Evolutionary conservation across 1,140 invertebrate genomes (phyloP), one percentile per base, ranked within the genome.

Genomic region (Tetramorium parvispinum): DNA sequence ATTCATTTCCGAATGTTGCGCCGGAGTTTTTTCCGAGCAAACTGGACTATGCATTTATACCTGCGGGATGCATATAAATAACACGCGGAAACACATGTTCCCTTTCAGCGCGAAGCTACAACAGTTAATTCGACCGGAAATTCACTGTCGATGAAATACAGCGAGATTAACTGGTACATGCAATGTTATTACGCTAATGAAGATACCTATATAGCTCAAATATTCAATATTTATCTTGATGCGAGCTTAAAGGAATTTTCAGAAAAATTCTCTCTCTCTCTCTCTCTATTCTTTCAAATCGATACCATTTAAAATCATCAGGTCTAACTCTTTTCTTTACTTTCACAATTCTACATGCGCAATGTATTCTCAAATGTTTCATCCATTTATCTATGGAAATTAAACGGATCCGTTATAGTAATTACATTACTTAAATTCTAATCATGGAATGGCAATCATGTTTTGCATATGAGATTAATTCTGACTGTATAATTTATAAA

Each of bases 1-100:
- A 49, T 61, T 21, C 18, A 59, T 49, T 82, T 59, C 40, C 68
- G 66, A 83, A 75, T 32, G 24, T n/a, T 21, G n/a, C 11, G 0
- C 11, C 40, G 8, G 32, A 16, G 11, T 46, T 71, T 65, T 27
- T 59, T 13, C n/a, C 18, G 10, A 2, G 10, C 32, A 10, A 82
- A 46, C 18, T 10, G 11, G 40, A 37, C 18, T 46, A 13, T 18
- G 66, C 68, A 21, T 57, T 71, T 82, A 37, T 21, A 82, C 10
- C 49, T 16, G 53, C 10, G 18, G 24, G 18, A 82, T 57, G 78
- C 37, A 81, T 82, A 71, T 82, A 71, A 82, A 71, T 82, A 82
- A 82, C 53, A 68, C 65, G 51, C n/a, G 40, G 51, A 49, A 73
- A 82, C 51, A 73, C 40, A 13, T 46, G 78, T 71, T 71, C 18